Evolutionary conservation across 2,888 invertebrate genomes (phyloP), one percentile per base, ranked within the genome.

Genomic region (Parnassius glacialis): DNA sequence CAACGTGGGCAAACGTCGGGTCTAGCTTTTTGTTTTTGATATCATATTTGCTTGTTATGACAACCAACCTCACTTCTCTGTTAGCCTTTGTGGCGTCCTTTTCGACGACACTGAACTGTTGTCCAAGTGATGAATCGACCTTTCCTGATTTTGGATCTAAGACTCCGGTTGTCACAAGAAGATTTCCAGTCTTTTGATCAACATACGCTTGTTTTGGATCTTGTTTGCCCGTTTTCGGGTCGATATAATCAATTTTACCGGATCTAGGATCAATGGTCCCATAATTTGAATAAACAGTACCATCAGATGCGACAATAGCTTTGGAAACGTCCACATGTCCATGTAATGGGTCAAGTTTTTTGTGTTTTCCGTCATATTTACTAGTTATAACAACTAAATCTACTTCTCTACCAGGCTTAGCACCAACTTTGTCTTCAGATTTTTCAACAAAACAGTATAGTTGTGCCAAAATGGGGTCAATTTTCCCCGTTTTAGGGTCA

Each of bases 151-250:
- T 92, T 0, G 94, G 94, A 80, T 95, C 94, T 2, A 92, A 74
- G 3, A 95, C 93, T 25, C 93, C 94, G 11, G 93, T 93, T 2
- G 93, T 92, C 10, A 95, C 87, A 25, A 94, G 90, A 60, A 95
- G 85, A 70, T 95, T 94, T 13, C 94, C 94, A 10, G 95, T 95
- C 73, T 93, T 92, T n/a, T 93, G 92, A 73, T 95, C 95, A n/a
- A 95, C 90, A 72, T 94, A 93, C 1, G 95, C 95, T 78, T 94
- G 93, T 77, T 93, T 93, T 3, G 93, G 86, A 70, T 94, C 94
- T 68, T 90, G 93, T 74, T 94, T 94, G 25, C 94, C 94, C 0
- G 94, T 93, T 70, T 93, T 92, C 3, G 93, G 93, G 67, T 95
- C 94, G 13, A 93, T 83, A 3, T 93, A 92, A 66, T 94, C 92